Percentiles rank a stretch among this genome's conserved stretches.
Evolutionary conservation across 2,113 vertebrate species (phyloP).

Genomic region (Limnothrissa miodon): DNA sequence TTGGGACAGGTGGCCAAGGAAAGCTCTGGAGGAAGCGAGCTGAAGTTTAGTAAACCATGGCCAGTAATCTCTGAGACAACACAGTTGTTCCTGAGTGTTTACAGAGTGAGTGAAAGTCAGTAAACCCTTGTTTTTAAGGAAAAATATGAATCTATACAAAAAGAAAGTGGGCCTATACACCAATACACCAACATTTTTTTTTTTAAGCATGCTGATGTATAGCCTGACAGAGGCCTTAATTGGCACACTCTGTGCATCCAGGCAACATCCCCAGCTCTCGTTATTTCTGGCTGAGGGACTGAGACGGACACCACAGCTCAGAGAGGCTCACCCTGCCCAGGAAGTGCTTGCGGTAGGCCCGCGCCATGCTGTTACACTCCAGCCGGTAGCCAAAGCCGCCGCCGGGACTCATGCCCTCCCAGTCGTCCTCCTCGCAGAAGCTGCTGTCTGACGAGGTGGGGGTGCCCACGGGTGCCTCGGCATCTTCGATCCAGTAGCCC

Average conservation of each 20-base stretch:
- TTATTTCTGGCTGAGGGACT: background rate
- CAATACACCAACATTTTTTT: background rate
- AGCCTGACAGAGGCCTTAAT: background rate
- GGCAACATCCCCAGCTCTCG: background rate
- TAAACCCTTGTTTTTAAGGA: background rate
- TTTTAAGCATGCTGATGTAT: background rate
- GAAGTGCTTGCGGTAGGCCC: slow-evolving; percentile 93
- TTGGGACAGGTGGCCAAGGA: background rate
- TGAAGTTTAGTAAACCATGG: background rate
- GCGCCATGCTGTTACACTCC: slow-evolving; percentile 87
- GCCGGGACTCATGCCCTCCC: slow-evolving; percentile 72
- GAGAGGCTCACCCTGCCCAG: slow-evolving; percentile 82
- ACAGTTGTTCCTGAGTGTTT: background rate
- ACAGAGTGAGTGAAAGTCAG: background rate
- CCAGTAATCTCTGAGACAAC: background rate
- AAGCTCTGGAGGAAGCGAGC: background rate
- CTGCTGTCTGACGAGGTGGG: slow-evolving; percentile 78
- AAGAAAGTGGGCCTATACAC: no score
- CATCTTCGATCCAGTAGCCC: slow-evolving; percentile 98
- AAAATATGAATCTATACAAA: background rate
- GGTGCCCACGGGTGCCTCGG: slow-evolving; percentile 74
- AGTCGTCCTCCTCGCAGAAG: slow-evolving; percentile 83
- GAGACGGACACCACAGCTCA: background rate
- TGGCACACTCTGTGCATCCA: background rate
- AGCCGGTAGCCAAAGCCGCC: slow-evolving; percentile 74